phyloP scores from a whole-genome alignment of 2,113 vertebrate species.

The Lontra canadensis region DNA sequence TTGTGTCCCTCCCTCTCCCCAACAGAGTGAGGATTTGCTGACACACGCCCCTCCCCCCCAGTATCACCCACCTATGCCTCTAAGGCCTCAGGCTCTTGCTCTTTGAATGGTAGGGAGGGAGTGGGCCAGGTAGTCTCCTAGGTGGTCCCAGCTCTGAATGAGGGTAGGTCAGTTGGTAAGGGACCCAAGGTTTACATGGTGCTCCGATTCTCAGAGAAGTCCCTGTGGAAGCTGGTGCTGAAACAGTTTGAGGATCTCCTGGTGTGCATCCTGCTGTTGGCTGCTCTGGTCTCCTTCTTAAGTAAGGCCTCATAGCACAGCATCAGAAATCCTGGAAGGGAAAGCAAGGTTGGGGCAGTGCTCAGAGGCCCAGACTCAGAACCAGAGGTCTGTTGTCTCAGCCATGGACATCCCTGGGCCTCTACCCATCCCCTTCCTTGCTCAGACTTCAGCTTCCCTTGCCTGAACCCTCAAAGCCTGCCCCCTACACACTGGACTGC shows the following conservation, averaged over 20 bases:
- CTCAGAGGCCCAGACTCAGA: not conserved
- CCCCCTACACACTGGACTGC: too few relatives aligned
- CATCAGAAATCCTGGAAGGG: not conserved
- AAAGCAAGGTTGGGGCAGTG: not conserved
- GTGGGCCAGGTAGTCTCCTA: not conserved
- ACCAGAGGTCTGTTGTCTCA: not conserved
- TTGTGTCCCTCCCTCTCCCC: not conserved
- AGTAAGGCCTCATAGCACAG: slow-evolving; percentile 80
- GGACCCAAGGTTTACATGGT: not conserved
- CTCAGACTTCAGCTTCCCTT: not conserved
- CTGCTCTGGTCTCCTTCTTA: slow-evolving; percentile 97
- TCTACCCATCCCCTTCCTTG: not conserved
- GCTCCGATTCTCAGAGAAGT: slow-evolving; percentile 89
- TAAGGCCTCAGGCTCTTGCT: not conserved
- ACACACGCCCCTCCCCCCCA: not conserved
- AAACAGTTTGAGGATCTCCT: slow-evolving; percentile 98
- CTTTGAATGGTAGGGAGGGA: not conserved
- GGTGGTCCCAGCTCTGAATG: not conserved
- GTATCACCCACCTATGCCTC: not conserved
- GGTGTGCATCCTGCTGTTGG: slow-evolving; percentile 96
- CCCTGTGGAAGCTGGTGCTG: slow-evolving; percentile 95
- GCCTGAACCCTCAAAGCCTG: not conserved
- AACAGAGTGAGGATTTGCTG: not conserved
- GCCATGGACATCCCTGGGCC: not conserved
- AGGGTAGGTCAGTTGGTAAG: not conserved